A percentile compares a stretch with the other conserved stretches of the same genome.
phyloP scores from a whole-genome alignment of 2,797 vertebrate genomes.

The Micromesistius poutassou region DNA sequence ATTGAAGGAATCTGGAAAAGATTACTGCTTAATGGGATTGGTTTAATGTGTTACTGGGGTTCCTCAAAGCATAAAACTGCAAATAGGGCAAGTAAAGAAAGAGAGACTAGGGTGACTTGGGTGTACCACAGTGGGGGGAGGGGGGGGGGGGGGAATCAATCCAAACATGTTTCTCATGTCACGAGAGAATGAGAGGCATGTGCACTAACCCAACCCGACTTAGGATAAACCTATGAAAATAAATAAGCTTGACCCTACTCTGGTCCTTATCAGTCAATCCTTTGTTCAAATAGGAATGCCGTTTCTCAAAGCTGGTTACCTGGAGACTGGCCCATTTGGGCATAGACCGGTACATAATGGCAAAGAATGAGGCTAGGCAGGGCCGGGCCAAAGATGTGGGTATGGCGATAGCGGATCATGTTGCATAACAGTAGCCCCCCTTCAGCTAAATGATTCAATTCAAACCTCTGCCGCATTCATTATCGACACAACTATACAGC shows the following conservation, averaged over 20 bases:
- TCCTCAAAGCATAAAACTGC: slow-evolving; percentile 36
- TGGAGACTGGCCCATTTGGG: slow-evolving; percentile 35
- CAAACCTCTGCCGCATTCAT: slow-evolving; percentile 60
- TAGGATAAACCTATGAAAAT: slow-evolving; percentile 44
- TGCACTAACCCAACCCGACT: slow-evolving; percentile 1
- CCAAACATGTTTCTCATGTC: slow-evolving; percentile 57
- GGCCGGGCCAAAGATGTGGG: neutral
- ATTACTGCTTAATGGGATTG: slow-evolving; percentile 41
- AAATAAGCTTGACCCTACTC: slow-evolving; percentile 47
- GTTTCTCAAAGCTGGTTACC: slow-evolving; percentile 34
- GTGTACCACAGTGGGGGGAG: no score
- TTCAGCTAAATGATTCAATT: slow-evolving; percentile 64
- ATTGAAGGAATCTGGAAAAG: neutral
- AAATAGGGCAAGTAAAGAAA: slow-evolving; percentile 23
- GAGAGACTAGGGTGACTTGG: no score
- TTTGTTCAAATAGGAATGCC: slow-evolving; percentile 47
- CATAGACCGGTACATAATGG: slow-evolving; percentile 30
- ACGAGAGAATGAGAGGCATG: slow-evolving; percentile 31
- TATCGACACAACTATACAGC: slow-evolving; percentile 55
- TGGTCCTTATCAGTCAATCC: slow-evolving; percentile 34
- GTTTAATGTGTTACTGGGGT: slow-evolving; percentile 61
- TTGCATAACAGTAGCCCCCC: slow-evolving; percentile 56
- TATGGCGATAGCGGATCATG: slow-evolving; percentile 53
- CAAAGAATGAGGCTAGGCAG: slow-evolving; percentile 26
- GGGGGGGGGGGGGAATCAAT: slow-evolving; percentile 15